These are phyloP conservation scores for Patella pellucida DNA, from an alignment of 2,888 invertebrate genomes.

Conservation along the genomic window DNA sequence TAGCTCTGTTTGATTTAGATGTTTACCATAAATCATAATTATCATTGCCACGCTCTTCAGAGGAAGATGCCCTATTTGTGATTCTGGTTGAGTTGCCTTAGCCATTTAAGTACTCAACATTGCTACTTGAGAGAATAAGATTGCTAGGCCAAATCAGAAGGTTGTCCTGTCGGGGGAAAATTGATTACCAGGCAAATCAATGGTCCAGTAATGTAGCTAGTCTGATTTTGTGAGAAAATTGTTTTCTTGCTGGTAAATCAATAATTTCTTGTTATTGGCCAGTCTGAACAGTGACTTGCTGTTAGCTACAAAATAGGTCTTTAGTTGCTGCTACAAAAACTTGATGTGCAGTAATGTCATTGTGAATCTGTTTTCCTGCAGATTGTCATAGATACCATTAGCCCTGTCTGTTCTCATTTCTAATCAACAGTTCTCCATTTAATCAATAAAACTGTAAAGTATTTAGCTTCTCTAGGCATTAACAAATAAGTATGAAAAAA, in stretches of 20 bases:
- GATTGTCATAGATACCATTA: no score
- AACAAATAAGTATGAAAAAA: no score
- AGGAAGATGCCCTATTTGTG: neutral
- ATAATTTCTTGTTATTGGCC: constrained; percentile 27
- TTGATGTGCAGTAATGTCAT: constrained; percentile 6
- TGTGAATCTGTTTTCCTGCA: constrained; percentile 5
- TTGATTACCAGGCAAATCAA: constrained; percentile 34
- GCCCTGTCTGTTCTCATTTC: no score
- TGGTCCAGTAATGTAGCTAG: constrained; percentile 31
- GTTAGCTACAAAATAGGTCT: constrained; percentile 16
- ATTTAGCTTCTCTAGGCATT: no score
- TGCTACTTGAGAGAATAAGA: neutral
- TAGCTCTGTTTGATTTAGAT: neutral
- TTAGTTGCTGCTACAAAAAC: neutral
- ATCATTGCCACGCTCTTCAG: neutral
- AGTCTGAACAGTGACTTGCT: constrained; percentile 22
- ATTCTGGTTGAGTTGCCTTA: neutral
- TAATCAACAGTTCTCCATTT: no score
- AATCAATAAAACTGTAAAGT: no score
- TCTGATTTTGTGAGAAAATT: constrained; percentile 35
- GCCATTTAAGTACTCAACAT: neutral
- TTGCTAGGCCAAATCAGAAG: constrained; percentile 5
- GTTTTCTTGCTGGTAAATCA: constrained; percentile 32
- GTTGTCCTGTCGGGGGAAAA: constrained; percentile 18
- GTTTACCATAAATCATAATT: constrained; percentile 9